Base-by-base conservation (phyloP, 2,888 invertebrate species). In the Chrysina gloriosa region DNA sequence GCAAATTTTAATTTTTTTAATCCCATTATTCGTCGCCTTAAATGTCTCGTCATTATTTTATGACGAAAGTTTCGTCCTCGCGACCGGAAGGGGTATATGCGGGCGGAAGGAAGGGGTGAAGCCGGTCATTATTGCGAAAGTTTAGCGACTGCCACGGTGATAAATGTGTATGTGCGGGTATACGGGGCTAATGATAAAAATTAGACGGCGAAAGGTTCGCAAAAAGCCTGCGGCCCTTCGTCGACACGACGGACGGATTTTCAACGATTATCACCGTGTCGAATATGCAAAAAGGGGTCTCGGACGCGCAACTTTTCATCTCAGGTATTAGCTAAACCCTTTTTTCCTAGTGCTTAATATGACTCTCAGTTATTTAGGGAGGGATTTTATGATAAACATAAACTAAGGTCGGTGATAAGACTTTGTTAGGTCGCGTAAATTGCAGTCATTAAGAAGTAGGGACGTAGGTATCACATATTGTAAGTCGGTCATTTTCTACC, bases 141-240 rank as follows among this genome's bases (percentile, higher is more conserved):
- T 77, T 76, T 70, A 70, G 73, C 73, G 73, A 70, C 74, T 74
- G 74, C 36, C n/a, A 23, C 74, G 75, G 75, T 79, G 79, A 79
- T 79, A 78, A 79, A 79, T 79, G 79, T 77, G 78, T 76, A 76
- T 77, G 77, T 76, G 77, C 73, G 65, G 72, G 75, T 72, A 75
- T 72, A 25, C 25, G 27, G 50, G 27, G 65, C 69, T 72, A 74
- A 74, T 74, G 75, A 76, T 74, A 78, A 79, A 78, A 77, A 73
- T 74, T 63, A 70, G 71, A 74, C 74, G 76, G 75, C 73, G 73
- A 76, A 78, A 78, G 76, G 69, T 75, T 36, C 34, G 23, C 48
- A 48, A 63, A 48, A 63, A 48, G 31, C 27, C 29, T 27, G 11
- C 23, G 7, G 14, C 71, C 64, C 63, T 48, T 27, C 65, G 67